phyloP scores from a whole-genome alignment of 1,140 invertebrate genomes.

The Bilobella aurantiaca region DNA sequence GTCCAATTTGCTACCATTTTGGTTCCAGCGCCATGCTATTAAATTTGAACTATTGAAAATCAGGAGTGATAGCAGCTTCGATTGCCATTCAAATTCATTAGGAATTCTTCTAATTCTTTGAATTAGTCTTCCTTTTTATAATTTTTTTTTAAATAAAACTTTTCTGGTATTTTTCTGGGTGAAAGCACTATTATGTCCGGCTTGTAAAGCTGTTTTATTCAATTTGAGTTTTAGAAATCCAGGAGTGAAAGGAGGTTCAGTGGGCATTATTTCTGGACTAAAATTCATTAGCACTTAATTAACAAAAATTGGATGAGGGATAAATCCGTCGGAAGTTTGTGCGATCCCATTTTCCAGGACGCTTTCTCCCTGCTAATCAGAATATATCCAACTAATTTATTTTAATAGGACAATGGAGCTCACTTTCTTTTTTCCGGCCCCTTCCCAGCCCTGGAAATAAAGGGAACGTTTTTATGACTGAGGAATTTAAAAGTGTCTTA shows the following conservation, averaged over 20 bases:
- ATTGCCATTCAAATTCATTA: no score
- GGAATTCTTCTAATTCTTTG: no score
- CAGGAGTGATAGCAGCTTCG: no score
- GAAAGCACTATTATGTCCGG: no score
- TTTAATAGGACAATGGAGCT: neutral
- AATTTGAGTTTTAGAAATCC: no score
- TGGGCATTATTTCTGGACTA: neutral
- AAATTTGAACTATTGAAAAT: no score
- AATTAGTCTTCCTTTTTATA: no score
- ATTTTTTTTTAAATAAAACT: no score
- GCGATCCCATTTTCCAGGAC: neutral
- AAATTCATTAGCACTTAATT: constrained; percentile 9
- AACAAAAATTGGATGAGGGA: constrained; percentile 8
- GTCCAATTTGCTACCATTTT: no score
- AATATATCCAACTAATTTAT: neutral
- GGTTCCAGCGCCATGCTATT: no score
- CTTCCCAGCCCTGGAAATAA: neutral
- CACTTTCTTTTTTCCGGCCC: neutral
- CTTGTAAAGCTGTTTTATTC: no score
- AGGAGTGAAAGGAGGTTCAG: neutral
- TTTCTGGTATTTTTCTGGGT: no score
- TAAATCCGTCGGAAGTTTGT: constrained; percentile 2
- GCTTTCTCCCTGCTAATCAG: neutral
- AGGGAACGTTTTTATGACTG: neutral
- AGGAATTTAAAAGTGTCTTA: constrained; percentile 1